Base-by-base conservation (phyloP, 2,797 vertebrate genomes). In the Falco rusticolus region DNA sequence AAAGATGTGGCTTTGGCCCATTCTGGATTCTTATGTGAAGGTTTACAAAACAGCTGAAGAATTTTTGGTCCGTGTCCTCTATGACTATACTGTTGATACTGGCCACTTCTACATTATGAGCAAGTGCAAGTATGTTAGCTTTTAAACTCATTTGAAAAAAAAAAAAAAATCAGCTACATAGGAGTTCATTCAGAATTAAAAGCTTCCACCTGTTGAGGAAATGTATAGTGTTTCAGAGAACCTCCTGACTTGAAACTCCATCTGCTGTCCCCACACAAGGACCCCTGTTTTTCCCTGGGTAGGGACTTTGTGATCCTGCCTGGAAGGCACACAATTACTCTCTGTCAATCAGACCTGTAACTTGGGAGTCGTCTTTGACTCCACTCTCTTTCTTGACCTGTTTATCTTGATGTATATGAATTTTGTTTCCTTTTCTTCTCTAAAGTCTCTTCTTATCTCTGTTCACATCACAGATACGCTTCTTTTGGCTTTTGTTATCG, bases 361-460 rank as follows among this genome's bases (percentile, higher is more conserved):
- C 83, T 47, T 54, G 54, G 34, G 47, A 90, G 65, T 89, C 54
- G 37, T 90, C 74, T 90, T 93, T 91, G 61, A 65, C 65, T 94
- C 65, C 19, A 19, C 37, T 89, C 22, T 74, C 31, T 77, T 75
- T 92, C 84, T 92, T 88, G 24, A 64, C 81, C 60, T 90, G 60
- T 90, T 90, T 87, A 89, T 93, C 75, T 68, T 69, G 50, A 85
- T 69, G 18, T 80, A 48, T 78, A 74, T 87, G 72, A 95, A 71
- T 94, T 95, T 90, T 90, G 34, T 83, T 94, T 80, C 80, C n/a
- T 91, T 82, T 87, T 89, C 51, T 89, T 96, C 83, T 93, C 60
- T 76, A 16, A 89, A 92, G 78, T 80, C 25, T 89, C 53, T 64
- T 84, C 56, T 90, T 89, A 63, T 71, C 75, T 91, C 48, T 85